Evolutionary conservation across 2,888 invertebrate species (phyloP).

Genomic region (Xestia c-nigrum): DNA sequence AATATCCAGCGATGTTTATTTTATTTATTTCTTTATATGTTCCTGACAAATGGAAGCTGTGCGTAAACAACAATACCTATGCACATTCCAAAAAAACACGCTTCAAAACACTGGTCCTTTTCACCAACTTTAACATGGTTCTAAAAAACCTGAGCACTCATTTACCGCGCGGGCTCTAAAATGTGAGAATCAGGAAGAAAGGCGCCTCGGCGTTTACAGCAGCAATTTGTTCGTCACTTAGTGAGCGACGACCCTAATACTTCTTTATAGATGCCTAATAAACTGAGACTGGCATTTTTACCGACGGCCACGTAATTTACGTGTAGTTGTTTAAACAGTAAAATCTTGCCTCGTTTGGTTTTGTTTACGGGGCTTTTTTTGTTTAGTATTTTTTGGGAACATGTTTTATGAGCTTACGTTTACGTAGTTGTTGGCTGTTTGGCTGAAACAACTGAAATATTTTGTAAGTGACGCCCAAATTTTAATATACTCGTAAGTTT

Average conservation of each 20-base stretch:
- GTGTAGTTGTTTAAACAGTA: conserved; percentile 33
- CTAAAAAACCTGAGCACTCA: conserved; percentile 18
- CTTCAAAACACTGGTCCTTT: not conserved
- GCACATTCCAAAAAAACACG: not conserved
- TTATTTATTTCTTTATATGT: no score
- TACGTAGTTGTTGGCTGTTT: not conserved
- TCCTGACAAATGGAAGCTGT: not conserved
- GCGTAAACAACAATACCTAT: not conserved
- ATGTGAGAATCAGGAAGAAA: conserved; percentile 24
- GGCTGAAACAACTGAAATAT: not conserved
- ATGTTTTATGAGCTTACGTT: conserved; percentile 2
- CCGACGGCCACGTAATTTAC: conserved; percentile 46
- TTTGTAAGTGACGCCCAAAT: no score
- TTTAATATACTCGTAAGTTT: not conserved
- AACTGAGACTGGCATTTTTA: conserved; percentile 54
- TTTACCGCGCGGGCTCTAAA: conserved; percentile 27
- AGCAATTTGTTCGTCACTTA: conserved; percentile 53
- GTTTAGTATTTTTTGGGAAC: not conserved
- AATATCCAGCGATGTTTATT: no score
- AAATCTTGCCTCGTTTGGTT: conserved; percentile 36
- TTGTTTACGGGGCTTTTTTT: conserved; percentile 4
- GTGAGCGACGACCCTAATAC: conserved; percentile 52
- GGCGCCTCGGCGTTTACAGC: conserved; percentile 28
- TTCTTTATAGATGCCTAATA: conserved; percentile 56
- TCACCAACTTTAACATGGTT: not conserved